A percentile compares a stretch with the other conserved stretches of the same genome.
phyloP scores from a whole-genome alignment of 2,113 vertebrate species.

The Dasypus novemcinctus region DNA sequence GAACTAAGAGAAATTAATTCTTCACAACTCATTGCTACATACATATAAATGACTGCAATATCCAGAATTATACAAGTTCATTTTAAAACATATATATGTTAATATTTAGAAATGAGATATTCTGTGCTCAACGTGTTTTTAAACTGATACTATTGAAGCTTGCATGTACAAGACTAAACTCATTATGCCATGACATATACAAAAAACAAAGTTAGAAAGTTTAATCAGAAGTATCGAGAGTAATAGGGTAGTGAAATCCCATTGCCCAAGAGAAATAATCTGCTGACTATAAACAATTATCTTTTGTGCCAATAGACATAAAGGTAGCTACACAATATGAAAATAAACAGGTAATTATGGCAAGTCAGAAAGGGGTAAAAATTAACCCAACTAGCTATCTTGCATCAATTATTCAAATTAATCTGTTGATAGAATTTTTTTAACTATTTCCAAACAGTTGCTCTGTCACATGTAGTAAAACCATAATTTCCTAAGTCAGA shows the following conservation, averaged over 20 bases:
- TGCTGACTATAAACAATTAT: not conserved
- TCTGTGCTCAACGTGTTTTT: not conserved
- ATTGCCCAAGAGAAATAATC: not conserved
- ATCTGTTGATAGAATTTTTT: not conserved
- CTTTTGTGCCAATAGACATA: not conserved
- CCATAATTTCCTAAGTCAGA: not conserved
- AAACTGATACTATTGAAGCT: not conserved
- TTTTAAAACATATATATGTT: not conserved
- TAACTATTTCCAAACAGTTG: slow-evolving; percentile 23
- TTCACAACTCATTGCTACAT: not conserved
- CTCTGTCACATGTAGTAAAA: not conserved
- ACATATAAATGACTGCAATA: not conserved
- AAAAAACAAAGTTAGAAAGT: not conserved
- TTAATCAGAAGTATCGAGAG: not conserved
- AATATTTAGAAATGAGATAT: slow-evolving; percentile 28
- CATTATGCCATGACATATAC: not conserved
- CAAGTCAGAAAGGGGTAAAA: slow-evolving; percentile 5
- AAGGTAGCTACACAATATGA: not conserved
- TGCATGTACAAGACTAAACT: not conserved
- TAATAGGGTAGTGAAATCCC: not conserved
- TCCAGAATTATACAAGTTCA: not conserved
- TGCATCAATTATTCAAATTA: slow-evolving; percentile 49
- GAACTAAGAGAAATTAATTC: slow-evolving; percentile 35
- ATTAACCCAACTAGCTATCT: slow-evolving; percentile 10
- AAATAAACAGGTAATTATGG: slow-evolving; percentile 48